Conservation (phyloP, 2,797 vertebrate species). For the Steatocranus sp. region DNA sequence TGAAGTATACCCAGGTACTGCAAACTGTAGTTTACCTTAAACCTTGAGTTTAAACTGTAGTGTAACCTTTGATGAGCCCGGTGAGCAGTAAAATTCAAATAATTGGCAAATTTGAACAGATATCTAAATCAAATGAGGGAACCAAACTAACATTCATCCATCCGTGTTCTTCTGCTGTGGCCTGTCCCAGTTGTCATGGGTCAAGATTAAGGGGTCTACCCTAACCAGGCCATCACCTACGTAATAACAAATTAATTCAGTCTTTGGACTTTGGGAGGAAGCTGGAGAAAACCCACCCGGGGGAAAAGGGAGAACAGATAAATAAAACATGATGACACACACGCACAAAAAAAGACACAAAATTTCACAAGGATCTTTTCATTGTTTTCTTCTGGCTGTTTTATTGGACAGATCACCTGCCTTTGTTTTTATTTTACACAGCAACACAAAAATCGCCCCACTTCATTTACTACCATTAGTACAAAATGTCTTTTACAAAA, state of each 20-base stretch:
- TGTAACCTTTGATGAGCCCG: neutral
- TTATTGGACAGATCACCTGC: constrained; percentile 61
- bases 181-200: neutral
- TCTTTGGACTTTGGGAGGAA: neutral
- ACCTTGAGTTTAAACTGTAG: neutral
- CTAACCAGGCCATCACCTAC: neutral
- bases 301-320: neutral
- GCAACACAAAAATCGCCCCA: constrained; percentile 52
- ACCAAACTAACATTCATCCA: rapidly evolving
- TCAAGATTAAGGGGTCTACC: neutral
- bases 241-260: neutral
- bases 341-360: neutral
- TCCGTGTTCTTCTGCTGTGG: rapidly evolving
- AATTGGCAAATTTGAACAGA: neutral
- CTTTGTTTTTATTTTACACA: constrained; percentile 39
- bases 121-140: neutral
- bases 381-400: constrained; percentile 37
- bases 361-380: neutral
- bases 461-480: constrained; percentile 64
- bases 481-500: constrained; percentile 76
- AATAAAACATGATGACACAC: neutral
- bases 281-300: neutral
- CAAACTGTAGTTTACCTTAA: rapidly evolving
- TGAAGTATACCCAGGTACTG: neutral
- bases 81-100: neutral